A percentile compares a stretch with the other conserved stretches of the same genome.
These are phyloP conservation scores for Timema podura DNA, from an alignment of 2,888 invertebrate genomes.

Conservation along the genomic window DNA sequence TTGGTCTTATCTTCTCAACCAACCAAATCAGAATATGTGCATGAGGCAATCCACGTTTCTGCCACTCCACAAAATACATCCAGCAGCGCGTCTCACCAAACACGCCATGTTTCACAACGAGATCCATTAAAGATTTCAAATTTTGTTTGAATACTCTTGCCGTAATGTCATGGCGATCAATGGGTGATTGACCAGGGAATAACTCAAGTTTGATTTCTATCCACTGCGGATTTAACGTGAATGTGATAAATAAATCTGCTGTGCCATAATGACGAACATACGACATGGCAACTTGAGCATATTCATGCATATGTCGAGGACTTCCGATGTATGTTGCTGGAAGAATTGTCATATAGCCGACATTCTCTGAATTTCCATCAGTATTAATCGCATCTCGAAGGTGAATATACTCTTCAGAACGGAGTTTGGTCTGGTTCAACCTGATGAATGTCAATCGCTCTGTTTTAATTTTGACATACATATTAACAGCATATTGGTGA, in stretches of 20 bases:
- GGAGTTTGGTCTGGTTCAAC: slow-evolving; percentile 37
- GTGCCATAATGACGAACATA: slow-evolving; percentile 2
- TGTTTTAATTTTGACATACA: slow-evolving; percentile 39
- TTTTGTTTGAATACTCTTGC: slow-evolving; percentile 21
- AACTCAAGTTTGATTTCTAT: not conserved
- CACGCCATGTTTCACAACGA: slow-evolving; percentile 5
- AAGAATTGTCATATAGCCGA: not conserved
- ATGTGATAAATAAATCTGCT: not conserved
- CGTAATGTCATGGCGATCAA: slow-evolving; percentile 21
- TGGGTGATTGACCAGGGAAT: slow-evolving; percentile 22
- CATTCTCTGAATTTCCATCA: not conserved
- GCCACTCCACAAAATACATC: slow-evolving; percentile 23
- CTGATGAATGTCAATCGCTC: slow-evolving; percentile 38
- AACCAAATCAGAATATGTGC: slow-evolving; percentile 18
- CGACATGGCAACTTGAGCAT: slow-evolving; percentile 4
- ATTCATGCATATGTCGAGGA: slow-evolving; percentile 7
- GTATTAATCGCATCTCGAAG: slow-evolving; percentile 12
- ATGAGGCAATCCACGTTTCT: slow-evolving; percentile 28
- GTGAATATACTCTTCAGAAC: slow-evolving; percentile 15
- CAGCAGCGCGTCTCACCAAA: not conserved
- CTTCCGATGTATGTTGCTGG: not conserved
- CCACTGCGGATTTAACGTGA: slow-evolving; percentile 5
- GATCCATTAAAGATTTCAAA: slow-evolving; percentile 15
- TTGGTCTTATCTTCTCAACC: slow-evolving; percentile 11
- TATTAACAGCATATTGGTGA: slow-evolving; percentile 38